Base-by-base conservation (phyloP, 1,140 invertebrate species). In the Battus philenor region DNA sequence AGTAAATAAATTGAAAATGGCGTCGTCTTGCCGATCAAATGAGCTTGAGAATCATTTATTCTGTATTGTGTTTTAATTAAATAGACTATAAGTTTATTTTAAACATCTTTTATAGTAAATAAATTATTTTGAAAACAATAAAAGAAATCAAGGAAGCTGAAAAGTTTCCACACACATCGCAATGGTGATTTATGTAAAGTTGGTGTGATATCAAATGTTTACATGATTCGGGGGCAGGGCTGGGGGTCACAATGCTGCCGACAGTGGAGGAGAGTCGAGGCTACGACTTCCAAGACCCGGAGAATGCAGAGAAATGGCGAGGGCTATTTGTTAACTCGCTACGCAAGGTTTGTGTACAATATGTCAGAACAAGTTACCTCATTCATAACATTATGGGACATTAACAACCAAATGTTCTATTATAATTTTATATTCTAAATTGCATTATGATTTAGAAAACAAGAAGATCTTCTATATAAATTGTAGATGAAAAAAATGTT, bases 241-340 rank as follows among this genome's bases (percentile, higher is more conserved):
- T 49, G 48, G 44, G 54, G 62, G 58, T 59, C 64, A 82, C 70
- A 59, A 87, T 87, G 85, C 70, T 87, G 68, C 80, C 85, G 49
- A 86, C 79, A 48, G 85, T 83, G 70, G 81, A 83, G 64, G 90
- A 91, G 83, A 88, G 88, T 67, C 89, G 90, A 68, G 90, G 90
- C 72, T 96, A 95, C 87, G 93, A 96, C 87, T 96, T 97, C 82
- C 90, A 92, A 69, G 94, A 93, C 71, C 92, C 93, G 63, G 95
- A 96, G 78, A 97, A 96, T 86, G 89, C 90, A 53, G 89, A 90
- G 54, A 95, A 96, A 90, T 98, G 95, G 95, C 94, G 92, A 74
- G 93, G 94, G 56, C 88, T 97, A 24, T 94, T 97, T 86, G 91
- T 94, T 67, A 91, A 90, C 68, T 91, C 93, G 26, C 84, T 94